These are phyloP conservation scores for Cirrhinus mrigala DNA, from an alignment of 2,797 vertebrate genomes.

Conservation along the genomic window DNA sequence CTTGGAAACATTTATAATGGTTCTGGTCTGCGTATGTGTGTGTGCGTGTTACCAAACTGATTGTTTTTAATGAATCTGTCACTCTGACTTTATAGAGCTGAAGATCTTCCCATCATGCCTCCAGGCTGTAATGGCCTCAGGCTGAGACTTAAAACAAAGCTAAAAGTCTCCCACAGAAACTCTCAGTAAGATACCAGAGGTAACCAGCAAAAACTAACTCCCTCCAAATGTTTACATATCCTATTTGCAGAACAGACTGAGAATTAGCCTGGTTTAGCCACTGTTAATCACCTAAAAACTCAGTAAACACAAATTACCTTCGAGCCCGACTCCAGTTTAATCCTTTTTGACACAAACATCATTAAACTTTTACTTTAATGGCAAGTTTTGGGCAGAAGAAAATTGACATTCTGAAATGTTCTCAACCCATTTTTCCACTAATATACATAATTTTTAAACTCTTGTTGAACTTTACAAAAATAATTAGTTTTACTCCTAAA, in stretches of 20 bases:
- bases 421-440: background rate
- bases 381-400: background rate
- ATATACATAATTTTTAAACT: background rate
- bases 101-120: background rate
- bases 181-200: background rate
- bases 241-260: background rate
- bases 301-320: slow-evolving; percentile 10
- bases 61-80: slow-evolving; percentile 10
- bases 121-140: background rate
- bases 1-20: background rate
- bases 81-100: background rate
- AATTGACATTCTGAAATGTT: background rate
- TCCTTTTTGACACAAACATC: background rate
- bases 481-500: background rate
- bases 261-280: background rate
- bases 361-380: background rate
- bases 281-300: background rate
- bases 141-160: background rate
- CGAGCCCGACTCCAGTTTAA: background rate
- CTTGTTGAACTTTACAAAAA: background rate
- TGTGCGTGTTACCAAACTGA: background rate
- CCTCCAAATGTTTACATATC: background rate
- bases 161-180: slow-evolving; percentile 1
- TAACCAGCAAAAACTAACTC: background rate
- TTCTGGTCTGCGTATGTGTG: background rate